Evolutionary conservation across 1,140 invertebrate genomes (phyloP).

Genomic region (Zeugodacus cucurbitae): DNA sequence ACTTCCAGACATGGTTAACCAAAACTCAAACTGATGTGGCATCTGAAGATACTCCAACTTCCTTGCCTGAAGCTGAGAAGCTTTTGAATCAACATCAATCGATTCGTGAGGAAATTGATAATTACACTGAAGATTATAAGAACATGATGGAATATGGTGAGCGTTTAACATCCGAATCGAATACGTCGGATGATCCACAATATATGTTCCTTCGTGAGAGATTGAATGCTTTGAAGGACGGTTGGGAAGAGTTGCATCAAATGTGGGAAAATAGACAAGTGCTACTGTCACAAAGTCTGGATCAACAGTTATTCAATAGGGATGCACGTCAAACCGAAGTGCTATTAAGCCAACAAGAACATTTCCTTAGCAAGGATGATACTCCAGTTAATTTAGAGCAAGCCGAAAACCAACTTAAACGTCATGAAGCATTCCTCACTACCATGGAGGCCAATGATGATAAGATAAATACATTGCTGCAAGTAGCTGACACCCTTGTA

Average conservation of each 20-base stretch:
- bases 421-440: constrained; percentile 98
- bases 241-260: constrained; percentile 98
- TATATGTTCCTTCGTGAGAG: constrained; percentile 99
- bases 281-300: constrained; percentile 92
- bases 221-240: constrained; percentile 96
- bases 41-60: constrained; percentile 97
- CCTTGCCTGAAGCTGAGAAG: constrained; percentile 95
- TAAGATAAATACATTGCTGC: constrained; percentile 95
- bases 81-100: constrained; percentile 96
- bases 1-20: constrained; percentile 99
- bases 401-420: constrained; percentile 96
- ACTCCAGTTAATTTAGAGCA: constrained; percentile 94
- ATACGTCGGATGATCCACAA: constrained; percentile 93
- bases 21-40: constrained; percentile 98
- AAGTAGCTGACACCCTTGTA: constrained; percentile 90
- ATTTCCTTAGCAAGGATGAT: constrained; percentile 92
- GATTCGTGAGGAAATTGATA: constrained; percentile 98
- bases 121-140: constrained; percentile 96
- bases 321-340: constrained; percentile 99
- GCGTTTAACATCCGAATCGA: constrained; percentile 72
- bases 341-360: constrained; percentile 96
- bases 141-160: constrained; percentile 99
- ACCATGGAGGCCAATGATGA: constrained; percentile 99
- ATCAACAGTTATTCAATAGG: constrained; percentile 94
- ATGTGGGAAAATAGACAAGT: constrained; percentile 99